Conservation (phyloP, 2,888 invertebrate species). For the Patella pellucida region DNA sequence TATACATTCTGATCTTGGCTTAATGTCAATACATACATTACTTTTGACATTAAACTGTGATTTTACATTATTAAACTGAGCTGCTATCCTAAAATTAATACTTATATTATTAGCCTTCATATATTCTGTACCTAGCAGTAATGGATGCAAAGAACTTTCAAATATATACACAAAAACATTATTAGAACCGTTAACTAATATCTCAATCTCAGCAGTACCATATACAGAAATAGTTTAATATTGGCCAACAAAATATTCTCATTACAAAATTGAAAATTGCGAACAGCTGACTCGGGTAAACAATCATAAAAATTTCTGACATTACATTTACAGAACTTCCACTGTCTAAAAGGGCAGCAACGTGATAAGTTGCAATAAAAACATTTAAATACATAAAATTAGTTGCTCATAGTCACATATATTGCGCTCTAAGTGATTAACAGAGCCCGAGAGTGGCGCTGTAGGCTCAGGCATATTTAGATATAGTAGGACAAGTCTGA, state of each 20-base stretch:
- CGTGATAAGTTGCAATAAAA: background rate
- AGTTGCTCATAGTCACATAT: background rate
- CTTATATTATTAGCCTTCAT: background rate
- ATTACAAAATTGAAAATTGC: background rate
- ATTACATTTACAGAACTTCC: slow-evolving; percentile 1
- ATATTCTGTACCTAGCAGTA: background rate
- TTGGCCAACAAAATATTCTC: background rate
- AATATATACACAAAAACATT: background rate
- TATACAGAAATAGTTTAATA: background rate
- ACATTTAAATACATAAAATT: background rate
- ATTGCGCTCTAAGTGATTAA: background rate
- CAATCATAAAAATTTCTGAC: background rate
- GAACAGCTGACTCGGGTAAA: background rate
- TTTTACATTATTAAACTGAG: background rate
- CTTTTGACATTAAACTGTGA: background rate
- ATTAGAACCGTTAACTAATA: background rate
- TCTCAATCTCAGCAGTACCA: background rate
- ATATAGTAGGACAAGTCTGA: background rate
- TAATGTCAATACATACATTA: background rate
- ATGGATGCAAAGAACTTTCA: slow-evolving; percentile 6
- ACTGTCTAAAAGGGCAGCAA: background rate
- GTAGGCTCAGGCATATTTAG: background rate
- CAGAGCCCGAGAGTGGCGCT: background rate
- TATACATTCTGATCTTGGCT: background rate
- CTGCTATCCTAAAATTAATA: background rate